Percentiles rank a stretch among this genome's conserved stretches.
Evolutionary conservation across 2,113 vertebrate genomes (phyloP).

Genomic region (Hystrix cristata): DNA sequence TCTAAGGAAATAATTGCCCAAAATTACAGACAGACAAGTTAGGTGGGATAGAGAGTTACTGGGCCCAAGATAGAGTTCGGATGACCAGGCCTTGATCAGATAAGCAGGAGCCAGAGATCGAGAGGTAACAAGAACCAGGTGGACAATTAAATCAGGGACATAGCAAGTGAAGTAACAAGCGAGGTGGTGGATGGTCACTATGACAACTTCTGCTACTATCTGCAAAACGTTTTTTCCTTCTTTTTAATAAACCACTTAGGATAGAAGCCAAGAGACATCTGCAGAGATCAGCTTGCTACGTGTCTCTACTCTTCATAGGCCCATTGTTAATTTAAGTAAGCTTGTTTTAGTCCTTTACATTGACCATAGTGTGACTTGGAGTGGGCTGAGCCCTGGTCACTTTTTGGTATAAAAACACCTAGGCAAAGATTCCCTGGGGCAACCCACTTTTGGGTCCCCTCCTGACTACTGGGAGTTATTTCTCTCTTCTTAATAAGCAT

Average conservation of each 20-base stretch:
- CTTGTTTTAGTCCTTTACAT: background rate
- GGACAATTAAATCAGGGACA: background rate
- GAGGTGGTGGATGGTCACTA: background rate
- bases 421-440: background rate
- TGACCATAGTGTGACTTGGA: background rate
- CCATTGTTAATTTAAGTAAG: background rate
- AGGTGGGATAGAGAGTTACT: background rate
- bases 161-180: background rate
- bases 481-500: background rate
- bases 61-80: background rate
- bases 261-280: background rate
- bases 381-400: background rate
- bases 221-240: background rate
- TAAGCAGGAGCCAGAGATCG: background rate
- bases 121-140: background rate
- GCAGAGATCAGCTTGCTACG: background rate
- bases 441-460: background rate
- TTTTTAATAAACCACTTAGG: background rate
- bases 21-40: background rate
- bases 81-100: background rate
- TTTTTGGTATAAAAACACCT: background rate
- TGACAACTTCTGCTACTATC: background rate
- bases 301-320: background rate
- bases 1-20: constrained; percentile 27
- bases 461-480: background rate